These are phyloP conservation scores for Tethea ocularis DNA, from an alignment of 2,888 invertebrate species.

Conservation along the genomic window DNA sequence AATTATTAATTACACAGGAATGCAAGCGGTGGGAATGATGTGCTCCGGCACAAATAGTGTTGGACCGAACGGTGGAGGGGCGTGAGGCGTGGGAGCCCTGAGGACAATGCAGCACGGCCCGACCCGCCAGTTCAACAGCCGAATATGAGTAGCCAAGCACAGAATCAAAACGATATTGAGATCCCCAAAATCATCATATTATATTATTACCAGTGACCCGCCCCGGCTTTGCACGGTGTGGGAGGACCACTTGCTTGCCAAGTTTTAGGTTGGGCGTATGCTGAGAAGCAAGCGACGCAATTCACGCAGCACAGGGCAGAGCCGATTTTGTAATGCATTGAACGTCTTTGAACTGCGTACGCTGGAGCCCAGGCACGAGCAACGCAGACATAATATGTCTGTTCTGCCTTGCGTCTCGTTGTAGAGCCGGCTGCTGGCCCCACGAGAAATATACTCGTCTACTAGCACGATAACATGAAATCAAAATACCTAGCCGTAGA, in stretches of 20 bases:
- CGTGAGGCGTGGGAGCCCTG: slow-evolving; percentile 56
- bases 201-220: neutral
- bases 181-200: slow-evolving; percentile 23
- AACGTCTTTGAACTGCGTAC: too few species aligned
- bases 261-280: too few species aligned
- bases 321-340: too few species aligned
- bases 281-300: too few species aligned
- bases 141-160: slow-evolving; percentile 35
- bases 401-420: too few species aligned
- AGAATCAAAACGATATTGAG: slow-evolving; percentile 7
- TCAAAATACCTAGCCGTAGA: too few species aligned
- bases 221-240: too few species aligned
- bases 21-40: slow-evolving; percentile 39
- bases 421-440: neutral
- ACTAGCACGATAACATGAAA: neutral
- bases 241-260: too few species aligned
- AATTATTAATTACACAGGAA: slow-evolving; percentile 25
- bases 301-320: too few species aligned
- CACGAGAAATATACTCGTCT: neutral
- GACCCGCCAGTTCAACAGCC: slow-evolving; percentile 69
- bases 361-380: too few species aligned
- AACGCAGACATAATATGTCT: too few species aligned
- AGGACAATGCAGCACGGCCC: slow-evolving; percentile 54
- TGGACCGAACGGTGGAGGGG: slow-evolving; percentile 33
- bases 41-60: slow-evolving; percentile 30